Evolutionary conservation across 2,888 invertebrate species (phyloP).

Genomic region (Punctoribates punctum): DNA sequence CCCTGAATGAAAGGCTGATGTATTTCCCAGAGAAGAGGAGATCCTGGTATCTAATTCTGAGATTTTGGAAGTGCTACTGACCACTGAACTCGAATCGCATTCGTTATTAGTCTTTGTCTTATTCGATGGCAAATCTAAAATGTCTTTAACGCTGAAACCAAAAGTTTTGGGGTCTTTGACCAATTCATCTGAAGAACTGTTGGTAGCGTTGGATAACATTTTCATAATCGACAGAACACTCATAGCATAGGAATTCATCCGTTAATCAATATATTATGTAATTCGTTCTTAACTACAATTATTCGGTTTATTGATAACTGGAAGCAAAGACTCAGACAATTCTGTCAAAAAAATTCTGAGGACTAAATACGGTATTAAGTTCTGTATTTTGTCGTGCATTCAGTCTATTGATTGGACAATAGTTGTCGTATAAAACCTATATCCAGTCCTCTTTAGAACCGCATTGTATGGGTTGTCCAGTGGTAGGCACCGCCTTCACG

Average conservation of each 20-base stretch:
- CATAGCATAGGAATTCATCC: slow-evolving; percentile 6
- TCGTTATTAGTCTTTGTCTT: slow-evolving; percentile 30
- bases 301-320: background rate
- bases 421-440: background rate
- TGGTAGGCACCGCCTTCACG: background rate
- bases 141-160: slow-evolving; percentile 86
- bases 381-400: background rate
- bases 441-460: too few relatives aligned
- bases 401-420: background rate
- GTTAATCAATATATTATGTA: background rate
- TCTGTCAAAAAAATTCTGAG: background rate
- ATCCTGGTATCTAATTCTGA: slow-evolving; percentile 33
- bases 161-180: slow-evolving; percentile 42
- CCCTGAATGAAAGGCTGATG: background rate
- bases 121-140: slow-evolving; percentile 75
- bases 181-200: background rate
- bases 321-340: background rate
- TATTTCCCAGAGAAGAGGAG: slow-evolving; percentile 52
- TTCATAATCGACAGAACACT: slow-evolving; percentile 27
- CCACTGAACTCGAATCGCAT: background rate
- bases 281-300: background rate
- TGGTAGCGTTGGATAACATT: slow-evolving; percentile 6
- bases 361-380: background rate
- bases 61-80: slow-evolving; percentile 35
- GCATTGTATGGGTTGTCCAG: too few relatives aligned